phyloP scores from a whole-genome alignment of 2,113 vertebrate genomes.

The Boulengerochromis microlepis region DNA sequence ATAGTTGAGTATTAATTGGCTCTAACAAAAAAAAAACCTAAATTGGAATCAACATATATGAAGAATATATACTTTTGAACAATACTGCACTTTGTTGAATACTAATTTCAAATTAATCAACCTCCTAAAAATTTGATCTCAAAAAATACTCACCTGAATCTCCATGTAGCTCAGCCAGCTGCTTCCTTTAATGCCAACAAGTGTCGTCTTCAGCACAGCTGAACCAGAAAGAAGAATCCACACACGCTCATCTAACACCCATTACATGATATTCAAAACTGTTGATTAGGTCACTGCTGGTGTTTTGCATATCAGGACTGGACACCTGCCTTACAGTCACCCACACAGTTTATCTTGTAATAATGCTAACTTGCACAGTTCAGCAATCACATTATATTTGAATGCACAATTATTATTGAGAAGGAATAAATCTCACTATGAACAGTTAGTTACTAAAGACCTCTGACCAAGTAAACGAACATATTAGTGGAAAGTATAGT shows the following conservation, averaged over 20 bases:
- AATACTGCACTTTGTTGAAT: background rate
- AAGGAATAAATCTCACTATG: background rate
- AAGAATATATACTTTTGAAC: background rate
- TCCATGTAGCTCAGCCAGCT: background rate
- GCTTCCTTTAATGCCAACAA: background rate
- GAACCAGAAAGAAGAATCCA: background rate
- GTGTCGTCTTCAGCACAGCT: background rate
- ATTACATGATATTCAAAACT: background rate
- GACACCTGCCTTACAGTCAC: background rate
- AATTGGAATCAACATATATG: background rate
- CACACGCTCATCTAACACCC: background rate
- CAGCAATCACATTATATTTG: accelerated
- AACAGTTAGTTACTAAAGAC: background rate
- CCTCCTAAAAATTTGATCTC: background rate
- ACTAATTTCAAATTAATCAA: background rate
- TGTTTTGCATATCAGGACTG: background rate
- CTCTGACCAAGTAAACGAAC: background rate
- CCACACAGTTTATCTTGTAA: background rate
- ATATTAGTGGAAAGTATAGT: background rate
- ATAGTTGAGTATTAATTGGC: background rate
- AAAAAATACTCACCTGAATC: background rate
- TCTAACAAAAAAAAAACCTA: background rate
- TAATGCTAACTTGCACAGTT: background rate
- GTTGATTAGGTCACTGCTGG: background rate
- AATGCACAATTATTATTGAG: background rate